phyloP scores from a whole-genome alignment of 1,140 invertebrate genomes.

The Choristoneura fumiferana region DNA sequence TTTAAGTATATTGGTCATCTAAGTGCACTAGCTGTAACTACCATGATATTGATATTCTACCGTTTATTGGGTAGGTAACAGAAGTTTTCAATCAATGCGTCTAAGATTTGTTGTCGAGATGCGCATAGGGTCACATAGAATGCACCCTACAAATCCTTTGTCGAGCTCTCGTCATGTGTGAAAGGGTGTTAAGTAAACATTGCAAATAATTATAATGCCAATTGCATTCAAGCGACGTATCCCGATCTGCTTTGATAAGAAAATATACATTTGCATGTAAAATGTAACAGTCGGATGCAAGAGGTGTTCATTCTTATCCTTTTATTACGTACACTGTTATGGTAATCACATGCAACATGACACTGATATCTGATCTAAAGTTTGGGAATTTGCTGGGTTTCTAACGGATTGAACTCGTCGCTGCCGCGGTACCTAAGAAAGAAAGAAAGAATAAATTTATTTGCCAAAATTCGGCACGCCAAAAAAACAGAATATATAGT shows the following conservation, averaged over 20 bases:
- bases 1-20: conserved; percentile 29
- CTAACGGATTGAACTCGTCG: not conserved
- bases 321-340: conserved; percentile 64
- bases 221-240: conserved; percentile 56
- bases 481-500: too few relatives aligned
- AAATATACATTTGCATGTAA: conserved; percentile 69
- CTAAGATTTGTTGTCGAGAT: not conserved
- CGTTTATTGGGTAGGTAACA: conserved; percentile 35
- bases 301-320: conserved; percentile 50
- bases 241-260: conserved; percentile 61
- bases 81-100: conserved; percentile 34
- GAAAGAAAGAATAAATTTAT: too few relatives aligned
- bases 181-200: conserved; percentile 80
- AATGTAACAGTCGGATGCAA: conserved; percentile 46
- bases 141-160: conserved; percentile 53
- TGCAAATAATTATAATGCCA: conserved; percentile 78
- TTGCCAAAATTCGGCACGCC: too few relatives aligned
- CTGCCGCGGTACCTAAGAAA: too few relatives aligned
- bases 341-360: conserved; percentile 69
- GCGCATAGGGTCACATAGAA: conserved; percentile 28
- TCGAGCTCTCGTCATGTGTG: conserved; percentile 75
- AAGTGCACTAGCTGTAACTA: conserved; percentile 33
- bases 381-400: conserved; percentile 45
- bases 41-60: conserved; percentile 24
- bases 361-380: conserved; percentile 73